Evolutionary conservation across 2,113 vertebrate species (phyloP).

Genomic region (Pavo muticus): DNA sequence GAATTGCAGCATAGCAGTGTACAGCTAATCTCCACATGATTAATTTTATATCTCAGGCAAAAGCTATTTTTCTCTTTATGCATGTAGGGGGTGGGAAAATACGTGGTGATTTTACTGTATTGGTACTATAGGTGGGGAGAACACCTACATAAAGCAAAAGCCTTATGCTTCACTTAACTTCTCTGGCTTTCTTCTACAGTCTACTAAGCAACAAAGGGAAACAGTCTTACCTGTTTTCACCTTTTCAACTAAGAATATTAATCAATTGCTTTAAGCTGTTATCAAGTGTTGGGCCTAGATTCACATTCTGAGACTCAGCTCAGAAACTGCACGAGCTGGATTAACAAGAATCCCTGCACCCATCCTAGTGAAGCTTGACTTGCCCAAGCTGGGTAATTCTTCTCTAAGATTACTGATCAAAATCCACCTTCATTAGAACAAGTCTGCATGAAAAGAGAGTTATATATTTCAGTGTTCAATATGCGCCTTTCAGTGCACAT

Average conservation of each 20-base stretch:
- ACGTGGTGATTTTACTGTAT: constrained; percentile 55
- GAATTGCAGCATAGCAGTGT: not conserved
- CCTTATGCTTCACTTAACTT: constrained; percentile 2
- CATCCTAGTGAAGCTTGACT: not conserved
- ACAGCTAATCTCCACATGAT: constrained; percentile 37
- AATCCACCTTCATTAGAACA: not conserved
- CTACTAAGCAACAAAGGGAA: not conserved
- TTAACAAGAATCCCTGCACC: not conserved
- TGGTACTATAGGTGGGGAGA: constrained; percentile 33
- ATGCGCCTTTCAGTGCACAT: not conserved
- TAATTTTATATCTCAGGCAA: constrained; percentile 59
- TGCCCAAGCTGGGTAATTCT: not conserved
- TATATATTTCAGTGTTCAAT: not conserved
- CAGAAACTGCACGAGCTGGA: not conserved
- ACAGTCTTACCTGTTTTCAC: not conserved
- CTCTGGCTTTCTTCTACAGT: constrained; percentile 2
- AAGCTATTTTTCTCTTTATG: constrained; percentile 53
- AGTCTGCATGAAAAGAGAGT: not conserved
- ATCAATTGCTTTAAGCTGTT: not conserved
- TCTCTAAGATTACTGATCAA: not conserved
- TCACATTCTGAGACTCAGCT: not conserved
- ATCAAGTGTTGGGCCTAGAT: not conserved
- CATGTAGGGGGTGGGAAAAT: constrained; percentile 56
- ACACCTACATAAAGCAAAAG: constrained; percentile 50
- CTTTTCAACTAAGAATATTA: not conserved